Base-by-base conservation (phyloP, 2,888 invertebrate genomes). In the Lasiommata megera region DNA sequence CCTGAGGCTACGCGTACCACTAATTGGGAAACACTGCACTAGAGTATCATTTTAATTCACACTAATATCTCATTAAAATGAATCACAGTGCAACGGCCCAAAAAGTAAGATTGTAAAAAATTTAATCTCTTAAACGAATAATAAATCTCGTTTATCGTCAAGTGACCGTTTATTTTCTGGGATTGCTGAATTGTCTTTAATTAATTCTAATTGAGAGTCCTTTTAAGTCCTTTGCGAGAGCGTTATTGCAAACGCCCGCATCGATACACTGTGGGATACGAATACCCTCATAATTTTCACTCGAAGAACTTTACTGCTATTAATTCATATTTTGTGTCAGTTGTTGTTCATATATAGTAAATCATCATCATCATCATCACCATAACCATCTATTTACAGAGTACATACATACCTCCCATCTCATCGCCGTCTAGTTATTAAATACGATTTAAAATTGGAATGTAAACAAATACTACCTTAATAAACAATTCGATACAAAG, bases 111-210 rank as follows among this genome's bases (percentile, higher is more conserved):
- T 50, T 54, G 18, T 51, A 58, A 59, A 67, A 68, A 70, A 67
- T 67, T 52, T 71, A 74, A 76, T 75, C 76, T 68, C 68, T 71
- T 65, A 68, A 67, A 64, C 71, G 70, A 73, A 76, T 74, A 74
- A 83, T 80, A 84, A 88, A 88, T 88, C 87, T 81, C 84, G 78
- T 80, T 86, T 78, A 82, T 81, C 81, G 76, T 82, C 77, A 76
- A 88, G 82, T 78, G 79, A 71, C 79, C 82, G 77, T 82, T 83
- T 79, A 84, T 84, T 82, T 81, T 80, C 77, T 76, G 80, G 78
- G 82, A 79, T 88, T 82, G 87, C 88, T 88, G 86, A 89, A 89
- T 89, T 89, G 86, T 88, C 87, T 86, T 83, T 88, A 88, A 90
- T 90, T 88, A 87, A 87, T 86, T 83, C 78, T 87, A 88, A 89